Conservation (phyloP, 2,797 vertebrate genomes). For the Momotus momota region DNA sequence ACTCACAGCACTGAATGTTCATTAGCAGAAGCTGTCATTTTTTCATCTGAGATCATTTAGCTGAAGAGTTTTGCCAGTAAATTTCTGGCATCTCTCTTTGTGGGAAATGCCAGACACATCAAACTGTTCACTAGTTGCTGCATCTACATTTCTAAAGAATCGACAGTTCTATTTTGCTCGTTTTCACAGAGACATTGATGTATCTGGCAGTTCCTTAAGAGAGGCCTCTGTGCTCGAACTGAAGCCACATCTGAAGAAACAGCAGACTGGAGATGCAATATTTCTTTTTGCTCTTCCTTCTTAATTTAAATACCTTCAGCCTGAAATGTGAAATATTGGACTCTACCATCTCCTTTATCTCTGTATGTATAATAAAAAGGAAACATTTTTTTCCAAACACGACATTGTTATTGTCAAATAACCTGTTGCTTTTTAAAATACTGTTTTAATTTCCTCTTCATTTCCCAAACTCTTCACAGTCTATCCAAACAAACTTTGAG, state of each 20-base stretch:
- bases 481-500: not conserved
- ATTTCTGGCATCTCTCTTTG: not conserved
- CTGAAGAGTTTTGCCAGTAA: conserved; percentile 43
- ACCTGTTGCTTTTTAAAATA: not conserved
- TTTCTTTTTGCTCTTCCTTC: not conserved
- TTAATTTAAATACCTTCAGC: not conserved
- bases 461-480: not conserved
- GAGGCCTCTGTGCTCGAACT: not conserved
- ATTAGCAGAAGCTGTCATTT: conserved; percentile 54
- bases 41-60: conserved; percentile 49
- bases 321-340: not conserved
- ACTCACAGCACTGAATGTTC: not conserved
- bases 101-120: conserved; percentile 29
- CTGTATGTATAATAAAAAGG: not conserved
- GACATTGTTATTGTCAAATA: conserved; percentile 26
- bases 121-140: conserved; percentile 31
- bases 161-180: conserved; percentile 20
- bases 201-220: not conserved
- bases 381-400: not conserved
- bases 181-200: conserved; percentile 22
- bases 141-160: conserved; percentile 30
- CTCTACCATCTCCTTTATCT: not conserved
- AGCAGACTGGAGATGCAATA: not conserved
- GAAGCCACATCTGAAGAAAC: conserved; percentile 5
- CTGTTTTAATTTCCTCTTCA: not conserved